phyloP scores from a whole-genome alignment of 2,888 invertebrate species.

The Seira ritae region DNA sequence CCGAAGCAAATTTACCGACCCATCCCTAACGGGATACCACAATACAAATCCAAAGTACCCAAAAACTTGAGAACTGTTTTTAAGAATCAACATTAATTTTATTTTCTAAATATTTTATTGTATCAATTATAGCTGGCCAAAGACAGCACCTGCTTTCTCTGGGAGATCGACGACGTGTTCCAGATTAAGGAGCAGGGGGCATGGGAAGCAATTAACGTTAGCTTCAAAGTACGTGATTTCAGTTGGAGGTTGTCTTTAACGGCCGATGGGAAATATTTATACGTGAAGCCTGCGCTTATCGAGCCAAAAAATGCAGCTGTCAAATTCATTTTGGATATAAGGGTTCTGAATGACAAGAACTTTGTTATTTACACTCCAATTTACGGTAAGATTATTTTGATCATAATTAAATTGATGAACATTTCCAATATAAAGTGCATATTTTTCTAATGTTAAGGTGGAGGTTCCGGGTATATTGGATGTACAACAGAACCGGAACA shows the following conservation, averaged over 20 bases:
- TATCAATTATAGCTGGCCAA: slow-evolving; percentile 32
- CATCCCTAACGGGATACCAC: slow-evolving; percentile 41
- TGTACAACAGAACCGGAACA: slow-evolving; percentile 2
- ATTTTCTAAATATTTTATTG: too few relatives aligned
- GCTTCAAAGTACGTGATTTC: slow-evolving; percentile 49
- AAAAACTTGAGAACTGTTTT: not conserved
- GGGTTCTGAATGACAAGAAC: slow-evolving; percentile 49
- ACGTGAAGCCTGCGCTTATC: slow-evolving; percentile 38
- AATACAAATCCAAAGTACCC: slow-evolving; percentile 50
- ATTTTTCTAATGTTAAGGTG: slow-evolving; percentile 18
- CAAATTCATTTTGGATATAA: slow-evolving; percentile 43
- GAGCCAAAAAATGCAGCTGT: slow-evolving; percentile 47
- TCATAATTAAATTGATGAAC: not conserved
- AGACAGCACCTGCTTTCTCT: slow-evolving; percentile 54
- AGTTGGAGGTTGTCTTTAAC: slow-evolving; percentile 44
- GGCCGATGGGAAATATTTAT: slow-evolving; percentile 32
- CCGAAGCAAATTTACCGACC: not conserved
- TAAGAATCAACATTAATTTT: not conserved
- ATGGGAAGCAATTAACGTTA: slow-evolving; percentile 51
- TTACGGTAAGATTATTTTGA: slow-evolving; percentile 24
- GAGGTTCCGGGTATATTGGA: slow-evolving; percentile 44
- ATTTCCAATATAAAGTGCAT: not conserved
- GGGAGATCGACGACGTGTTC: slow-evolving; percentile 55
- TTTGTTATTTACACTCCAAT: slow-evolving; percentile 44
- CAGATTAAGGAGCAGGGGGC: slow-evolving; percentile 37